Conservation (phyloP, 2,113 vertebrate genomes). For the Atractosteus spatula region DNA sequence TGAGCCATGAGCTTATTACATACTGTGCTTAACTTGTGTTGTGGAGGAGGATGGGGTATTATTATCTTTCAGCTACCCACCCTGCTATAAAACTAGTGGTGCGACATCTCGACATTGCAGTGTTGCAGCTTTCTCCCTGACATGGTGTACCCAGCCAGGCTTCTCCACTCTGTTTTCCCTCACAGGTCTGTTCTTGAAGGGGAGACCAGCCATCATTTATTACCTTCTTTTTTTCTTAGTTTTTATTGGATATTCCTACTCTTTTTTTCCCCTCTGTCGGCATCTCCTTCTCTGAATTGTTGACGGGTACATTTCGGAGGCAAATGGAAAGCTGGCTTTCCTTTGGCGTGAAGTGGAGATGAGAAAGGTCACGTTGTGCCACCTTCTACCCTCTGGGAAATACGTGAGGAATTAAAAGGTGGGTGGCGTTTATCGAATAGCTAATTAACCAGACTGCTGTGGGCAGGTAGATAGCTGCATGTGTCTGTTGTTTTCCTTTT, state of each 20-base stretch:
- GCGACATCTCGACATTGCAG: slow-evolving; percentile 73
- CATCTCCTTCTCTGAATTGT: slow-evolving; percentile 15
- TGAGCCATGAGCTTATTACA: slow-evolving; percentile 78
- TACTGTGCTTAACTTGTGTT: slow-evolving; percentile 78
- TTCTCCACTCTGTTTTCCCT: slow-evolving; percentile 29
- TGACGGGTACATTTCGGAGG: slow-evolving; percentile 17
- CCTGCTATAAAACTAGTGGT: slow-evolving; percentile 81
- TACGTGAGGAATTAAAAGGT: slow-evolving; percentile 45
- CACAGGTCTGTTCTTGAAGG: slow-evolving; percentile 48
- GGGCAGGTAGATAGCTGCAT: neutral
- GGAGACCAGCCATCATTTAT: slow-evolving; percentile 14
- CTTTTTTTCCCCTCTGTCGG: neutral
- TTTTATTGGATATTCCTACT: slow-evolving; percentile 18
- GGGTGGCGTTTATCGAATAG: slow-evolving; percentile 21
- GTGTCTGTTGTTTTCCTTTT: slow-evolving; percentile 10
- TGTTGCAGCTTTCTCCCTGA: slow-evolving; percentile 45
- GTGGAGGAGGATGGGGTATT: slow-evolving; percentile 82
- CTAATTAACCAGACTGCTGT: neutral
- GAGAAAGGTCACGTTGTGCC: slow-evolving; percentile 21
- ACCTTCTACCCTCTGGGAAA: slow-evolving; percentile 23
- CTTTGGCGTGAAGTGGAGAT: slow-evolving; percentile 19
- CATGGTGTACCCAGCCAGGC: slow-evolving; percentile 21
- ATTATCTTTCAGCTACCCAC: slow-evolving; percentile 80
- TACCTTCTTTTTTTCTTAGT: slow-evolving; percentile 10
- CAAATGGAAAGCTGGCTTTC: slow-evolving; percentile 31